Evolutionary conservation across 2,113 vertebrate genomes (phyloP), one percentile per base, ranked within the genome.

Genomic region (Elephantulus edwardii): DNA sequence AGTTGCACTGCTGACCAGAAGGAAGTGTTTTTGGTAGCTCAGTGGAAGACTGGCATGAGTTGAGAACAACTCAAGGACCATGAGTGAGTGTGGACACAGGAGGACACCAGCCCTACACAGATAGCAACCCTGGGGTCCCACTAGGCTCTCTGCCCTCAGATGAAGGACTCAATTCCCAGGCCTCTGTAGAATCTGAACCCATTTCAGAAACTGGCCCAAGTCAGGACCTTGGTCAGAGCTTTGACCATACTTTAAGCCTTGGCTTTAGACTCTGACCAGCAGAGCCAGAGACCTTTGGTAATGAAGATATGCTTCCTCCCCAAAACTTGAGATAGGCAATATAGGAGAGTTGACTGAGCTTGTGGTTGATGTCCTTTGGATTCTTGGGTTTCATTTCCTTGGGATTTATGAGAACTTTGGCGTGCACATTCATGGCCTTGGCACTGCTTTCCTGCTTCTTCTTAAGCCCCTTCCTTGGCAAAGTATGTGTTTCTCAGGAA

Each of bases 41-140:
- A 86, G 44, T 68, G 77, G 87, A 56, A 88, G 82, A 58, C 14
- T 91, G 72, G 74, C 50, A 46, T 44, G 6, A 86, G n/a, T 30
- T 40, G 13, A 83, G 70, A 24, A 38, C 40, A 66, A 3, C 0
- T 46, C 48, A 8, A n/a, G n/a, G n/a, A n/a, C n/a, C n/a, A n/a
- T n/a, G n/a, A n/a, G n/a, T n/a, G 38, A 16, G 38, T 22, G 38
- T 2, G 22, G n/a, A n/a, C 6, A 35, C 35, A 68, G 35, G 64
- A 66, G 35, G 1, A 22, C 35, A 68, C 35, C 35, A 10, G 17
- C 35, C 20, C 35, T 8, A 38, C 2, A 20, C 20, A 38, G 66
- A 68, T 38, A 19, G 66, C 17, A 68, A 8, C n/a, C 35, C 19
- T 22, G 66, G n/a, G 66, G 66, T 68, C 66, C 35, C 66, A 38